Evolutionary conservation across 2,888 invertebrate genomes (phyloP).

Genomic region (Disparrhopalites patrizii): DNA sequence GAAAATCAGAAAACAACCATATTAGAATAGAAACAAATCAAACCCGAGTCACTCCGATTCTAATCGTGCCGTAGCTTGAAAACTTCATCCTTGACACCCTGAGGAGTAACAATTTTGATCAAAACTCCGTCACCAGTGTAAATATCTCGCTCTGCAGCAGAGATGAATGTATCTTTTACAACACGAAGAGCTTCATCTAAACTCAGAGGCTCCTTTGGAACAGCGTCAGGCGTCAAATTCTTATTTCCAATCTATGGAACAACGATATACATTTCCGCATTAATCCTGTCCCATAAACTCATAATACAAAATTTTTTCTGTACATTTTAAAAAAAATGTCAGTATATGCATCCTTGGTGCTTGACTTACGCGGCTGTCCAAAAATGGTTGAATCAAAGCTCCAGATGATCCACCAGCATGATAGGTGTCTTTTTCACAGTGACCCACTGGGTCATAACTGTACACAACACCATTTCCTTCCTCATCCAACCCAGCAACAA

Average conservation of each 20-base stretch:
- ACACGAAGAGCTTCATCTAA: conserved; percentile 77
- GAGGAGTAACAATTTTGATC: conserved; percentile 81
- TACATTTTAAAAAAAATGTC: not conserved
- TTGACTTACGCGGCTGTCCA: conserved; percentile 80
- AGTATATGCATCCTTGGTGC: not conserved
- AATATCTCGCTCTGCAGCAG: conserved; percentile 96
- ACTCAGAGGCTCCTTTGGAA: conserved; percentile 60
- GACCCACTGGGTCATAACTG: conserved; percentile 96
- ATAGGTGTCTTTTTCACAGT: conserved; percentile 78
- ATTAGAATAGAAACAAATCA: too few relatives aligned
- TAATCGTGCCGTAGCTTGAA: conserved; percentile 86
- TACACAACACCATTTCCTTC: conserved; percentile 92
- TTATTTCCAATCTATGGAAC: conserved; percentile 69
- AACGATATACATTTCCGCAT: too few relatives aligned
- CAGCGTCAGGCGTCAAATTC: conserved; percentile 70
- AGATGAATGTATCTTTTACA: conserved; percentile 92
- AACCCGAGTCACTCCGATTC: too few relatives aligned
- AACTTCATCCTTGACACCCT: conserved; percentile 69
- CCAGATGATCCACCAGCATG: conserved; percentile 89
- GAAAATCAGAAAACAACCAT: too few relatives aligned
- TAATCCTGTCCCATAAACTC: too few relatives aligned
- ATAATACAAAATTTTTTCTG: not conserved
- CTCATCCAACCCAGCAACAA: conserved; percentile 87
- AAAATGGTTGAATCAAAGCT: conserved; percentile 82
- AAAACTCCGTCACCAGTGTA: conserved; percentile 89